These are phyloP conservation scores for Melanostoma mellinum DNA, from an alignment of 2,888 invertebrate genomes.

Conservation along the genomic window DNA sequence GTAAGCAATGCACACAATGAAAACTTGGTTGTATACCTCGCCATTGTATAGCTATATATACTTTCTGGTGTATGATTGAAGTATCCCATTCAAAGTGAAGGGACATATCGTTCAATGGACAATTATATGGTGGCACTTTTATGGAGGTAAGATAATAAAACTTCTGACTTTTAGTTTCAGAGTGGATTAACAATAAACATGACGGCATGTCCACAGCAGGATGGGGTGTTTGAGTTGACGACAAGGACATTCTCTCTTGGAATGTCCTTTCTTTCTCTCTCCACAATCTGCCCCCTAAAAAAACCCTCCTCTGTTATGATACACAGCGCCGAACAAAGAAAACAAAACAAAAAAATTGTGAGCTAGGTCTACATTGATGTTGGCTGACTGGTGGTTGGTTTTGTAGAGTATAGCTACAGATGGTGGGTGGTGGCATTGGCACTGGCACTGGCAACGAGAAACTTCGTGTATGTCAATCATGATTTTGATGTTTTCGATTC, in stretches of 20 bases:
- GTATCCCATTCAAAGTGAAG: slow-evolving; percentile 39
- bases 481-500: slow-evolving; percentile 65
- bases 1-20: not conserved
- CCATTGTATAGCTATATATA: not conserved
- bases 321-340: too few species aligned
- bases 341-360: slow-evolving; percentile 19
- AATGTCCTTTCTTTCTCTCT: not conserved
- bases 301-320: not conserved
- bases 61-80: slow-evolving; percentile 26
- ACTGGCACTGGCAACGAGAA: not conserved
- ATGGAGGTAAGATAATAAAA: slow-evolving; percentile 69
- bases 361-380: slow-evolving; percentile 20
- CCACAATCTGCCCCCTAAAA: not conserved
- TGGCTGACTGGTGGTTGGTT: slow-evolving; percentile 5
- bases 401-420: too few species aligned
- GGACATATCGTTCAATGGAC: slow-evolving; percentile 69
- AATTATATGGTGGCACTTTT: slow-evolving; percentile 68
- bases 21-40: too few species aligned
- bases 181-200: slow-evolving; percentile 55
- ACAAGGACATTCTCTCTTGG: slow-evolving; percentile 27
- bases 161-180: slow-evolving; percentile 65
- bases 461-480: slow-evolving; percentile 56
- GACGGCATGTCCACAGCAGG: slow-evolving; percentile 14
- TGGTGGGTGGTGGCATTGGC: not conserved
- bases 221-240: slow-evolving; percentile 17